Base-by-base conservation (phyloP, 2,888 invertebrate species). In the Therioaphis trifolii region DNA sequence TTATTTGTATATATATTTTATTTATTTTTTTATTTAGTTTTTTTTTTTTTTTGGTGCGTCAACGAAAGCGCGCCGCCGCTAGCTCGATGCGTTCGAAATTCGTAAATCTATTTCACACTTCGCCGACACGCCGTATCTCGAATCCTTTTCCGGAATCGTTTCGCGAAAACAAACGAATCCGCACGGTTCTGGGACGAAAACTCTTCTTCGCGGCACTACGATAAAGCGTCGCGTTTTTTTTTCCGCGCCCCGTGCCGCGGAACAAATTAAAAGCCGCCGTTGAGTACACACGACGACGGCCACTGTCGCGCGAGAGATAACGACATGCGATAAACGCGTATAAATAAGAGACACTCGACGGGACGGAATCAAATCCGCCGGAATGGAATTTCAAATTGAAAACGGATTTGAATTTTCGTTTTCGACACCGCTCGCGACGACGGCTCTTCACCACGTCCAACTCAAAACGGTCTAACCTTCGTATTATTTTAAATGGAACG, bases 191-290 rank as follows among this genome's bases (percentile, higher is more conserved):
- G 24, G 15, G 58, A 24, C 24, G 15, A 55, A 58, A 18, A 40
- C 4, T 72, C 4, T 49, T 14, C 68, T 21, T 21, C 43, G 5
- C n/a, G n/a, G n/a, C n/a, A n/a, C n/a, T n/a, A n/a, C n/a, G n/a
- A n/a, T n/a, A n/a, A n/a, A n/a, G n/a, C n/a, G n/a, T n/a, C n/a
- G n/a, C n/a, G n/a, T n/a, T n/a, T n/a, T n/a, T n/a, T n/a, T n/a
- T n/a, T n/a, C n/a, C n/a, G n/a, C n/a, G n/a, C n/a, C n/a, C n/a
- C 58, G 40, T 11, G 11, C 40, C 4, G 11, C 18, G 24, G 43
- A 75, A 43, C 58, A 75, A 58, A 75, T 75, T 75, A 75, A 61
- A 40, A 4, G 12, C 18, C 12, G 24, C 58, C 35, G 21, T 69
- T n/a, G n/a, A 21, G n/a, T 72, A 52, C 14, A 72, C 18, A 52